phyloP scores from a whole-genome alignment of 2,888 invertebrate species.

The Disparrhopalites patrizii region DNA sequence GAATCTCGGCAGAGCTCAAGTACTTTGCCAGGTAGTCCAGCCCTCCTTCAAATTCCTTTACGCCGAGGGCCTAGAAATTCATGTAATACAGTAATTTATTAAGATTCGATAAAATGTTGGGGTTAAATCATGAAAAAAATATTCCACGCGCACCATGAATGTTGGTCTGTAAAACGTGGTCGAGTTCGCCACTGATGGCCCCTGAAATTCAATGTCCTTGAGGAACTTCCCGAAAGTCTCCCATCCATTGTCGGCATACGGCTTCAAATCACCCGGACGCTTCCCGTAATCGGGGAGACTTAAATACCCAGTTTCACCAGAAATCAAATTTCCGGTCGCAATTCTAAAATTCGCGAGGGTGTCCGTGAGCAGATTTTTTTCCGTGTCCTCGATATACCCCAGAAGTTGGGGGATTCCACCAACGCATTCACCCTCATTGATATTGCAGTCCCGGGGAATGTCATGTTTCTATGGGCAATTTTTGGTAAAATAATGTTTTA shows the following conservation, averaged over 20 bases:
- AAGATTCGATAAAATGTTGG: not conserved
- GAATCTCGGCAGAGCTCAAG: not conserved
- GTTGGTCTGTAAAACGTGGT: constrained; percentile 30
- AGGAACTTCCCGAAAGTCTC: constrained; percentile 29
- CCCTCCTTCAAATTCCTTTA: constrained; percentile 43
- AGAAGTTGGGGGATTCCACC: constrained; percentile 12
- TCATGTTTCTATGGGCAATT: not conserved
- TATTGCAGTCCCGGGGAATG: not conserved
- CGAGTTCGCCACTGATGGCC: too few relatives aligned
- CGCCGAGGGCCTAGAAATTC: constrained; percentile 37
- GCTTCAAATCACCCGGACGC: not conserved
- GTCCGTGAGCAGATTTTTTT: not conserved
- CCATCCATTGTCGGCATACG: constrained; percentile 20
- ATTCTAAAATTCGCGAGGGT: not conserved
- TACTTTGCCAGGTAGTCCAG: constrained; percentile 27
- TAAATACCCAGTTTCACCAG: constrained; percentile 44
- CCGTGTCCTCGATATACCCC: not conserved
- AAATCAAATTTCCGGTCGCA: constrained; percentile 40
- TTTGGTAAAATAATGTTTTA: not conserved
- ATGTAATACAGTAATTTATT: not conserved
- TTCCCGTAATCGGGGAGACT: constrained; percentile 2
- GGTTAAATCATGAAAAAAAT: not conserved
- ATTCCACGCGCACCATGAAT: constrained; percentile 27
- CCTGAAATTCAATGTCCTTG: not conserved
- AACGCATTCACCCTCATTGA: not conserved